Evolutionary conservation across 1,140 invertebrate species (phyloP), one percentile per base, ranked within the genome.

Genomic region (Sarcophaga peregrina): DNA sequence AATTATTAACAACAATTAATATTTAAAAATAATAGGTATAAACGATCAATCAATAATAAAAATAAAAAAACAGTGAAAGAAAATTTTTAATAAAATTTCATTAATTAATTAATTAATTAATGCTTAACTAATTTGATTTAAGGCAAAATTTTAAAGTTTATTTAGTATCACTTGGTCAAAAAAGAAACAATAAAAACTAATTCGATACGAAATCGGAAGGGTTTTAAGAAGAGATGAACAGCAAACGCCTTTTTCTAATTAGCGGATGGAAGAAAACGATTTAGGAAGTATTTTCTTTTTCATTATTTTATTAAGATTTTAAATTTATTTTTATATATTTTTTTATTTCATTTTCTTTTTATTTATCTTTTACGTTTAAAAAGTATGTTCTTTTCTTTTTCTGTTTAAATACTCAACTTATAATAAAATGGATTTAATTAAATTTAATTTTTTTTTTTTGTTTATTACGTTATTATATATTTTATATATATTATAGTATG

Each of bases 281-380:
- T 68, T 68, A n/a, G 20, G 8, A n/a, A 25, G n/a, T 25, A 17
- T 76, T 76, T 48, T 37, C 25, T 20, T 76, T 76, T 17, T n/a
- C n/a, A n/a, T n/a, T 76, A 8, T 17, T 76, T 76, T 76, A 47
- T 76, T 76, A 47, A 46, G 37, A 47, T 15, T 48, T 47, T n/a
- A 76, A 76, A 15, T 76, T 37, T 46, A 76, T 47, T 76, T 76
- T 76, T 76, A 48, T 76, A 46, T 47, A 17, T 46, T 76, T 76
- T 68, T 20, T 68, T 68, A n/a, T 68, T 68, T 25, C 62, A 68
- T 20, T 68, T 68, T 62, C n/a, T 68, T n/a, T 68, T 68, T 68
- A 68, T 25, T 68, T 20, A 20, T 68, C 10, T 3, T 17, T 20
- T 68, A 68, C 8, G 17, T n/a, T 68, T 68, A 20, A 20, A 68